phyloP scores from a whole-genome alignment of 2,797 vertebrate genomes.

The Luscinia luscinia region DNA sequence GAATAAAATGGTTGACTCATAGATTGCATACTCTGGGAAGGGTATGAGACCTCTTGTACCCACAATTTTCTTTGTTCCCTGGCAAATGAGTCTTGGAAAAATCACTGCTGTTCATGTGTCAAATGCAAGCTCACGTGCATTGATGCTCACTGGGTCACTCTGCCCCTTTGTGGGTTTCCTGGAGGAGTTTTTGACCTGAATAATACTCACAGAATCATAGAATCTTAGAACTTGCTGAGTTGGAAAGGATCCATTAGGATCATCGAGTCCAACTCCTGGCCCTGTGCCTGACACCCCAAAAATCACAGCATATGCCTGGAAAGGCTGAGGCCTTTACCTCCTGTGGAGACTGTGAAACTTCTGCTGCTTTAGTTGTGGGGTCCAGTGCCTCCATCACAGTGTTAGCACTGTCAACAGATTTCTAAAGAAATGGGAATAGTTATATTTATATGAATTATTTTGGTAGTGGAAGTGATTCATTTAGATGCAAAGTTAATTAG shows the following conservation, averaged over 20 bases:
- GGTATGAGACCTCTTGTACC: neutral
- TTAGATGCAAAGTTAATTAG: neutral
- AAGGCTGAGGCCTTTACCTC: neutral
- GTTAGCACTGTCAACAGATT: neutral
- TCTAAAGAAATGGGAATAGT: neutral
- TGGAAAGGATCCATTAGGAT: neutral
- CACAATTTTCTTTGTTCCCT: neutral
- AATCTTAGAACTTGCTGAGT: neutral
- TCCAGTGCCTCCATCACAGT: neutral
- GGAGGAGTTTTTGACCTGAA: neutral
- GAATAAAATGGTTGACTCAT: neutral
- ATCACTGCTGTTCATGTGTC: neutral
- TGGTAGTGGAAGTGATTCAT: neutral
- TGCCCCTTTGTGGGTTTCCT: neutral
- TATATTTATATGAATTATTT: neutral
- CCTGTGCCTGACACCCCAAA: neutral
- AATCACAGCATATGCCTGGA: neutral
- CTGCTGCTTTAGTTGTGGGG: neutral
- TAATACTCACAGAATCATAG: neutral
- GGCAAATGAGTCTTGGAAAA: neutral
- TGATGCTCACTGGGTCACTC: neutral
- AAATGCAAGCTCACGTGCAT: neutral
- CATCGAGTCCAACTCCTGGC: fast-evolving
- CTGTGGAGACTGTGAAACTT: neutral
- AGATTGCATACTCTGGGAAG: neutral